Evolutionary conservation across 2,888 invertebrate genomes (phyloP), one percentile per base, ranked within the genome.

Genomic region (Caenorhabditis sp.): DNA sequence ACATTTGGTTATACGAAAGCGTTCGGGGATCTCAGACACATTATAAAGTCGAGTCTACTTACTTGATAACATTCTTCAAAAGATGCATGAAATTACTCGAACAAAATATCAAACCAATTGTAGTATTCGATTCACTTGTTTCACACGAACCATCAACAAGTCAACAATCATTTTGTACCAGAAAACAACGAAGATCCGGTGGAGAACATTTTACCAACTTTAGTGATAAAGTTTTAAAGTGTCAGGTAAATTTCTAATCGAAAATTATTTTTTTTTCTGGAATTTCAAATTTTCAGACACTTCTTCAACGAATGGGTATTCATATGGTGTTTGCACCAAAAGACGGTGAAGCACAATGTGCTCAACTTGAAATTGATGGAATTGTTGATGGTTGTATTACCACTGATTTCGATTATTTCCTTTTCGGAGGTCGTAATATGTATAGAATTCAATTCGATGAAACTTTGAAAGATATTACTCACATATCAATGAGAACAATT

Each of bases 311-410:
- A 68, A 97, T 97, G 89, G 97, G 97, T 1, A 92, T 97, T 69
- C 97, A 97, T 0, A 97, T 93, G 86, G 90, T 97, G 60, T 91
- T 94, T 4, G 95, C 96, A 5, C 96, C 97, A 1, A 94, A 93
- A 92, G 97, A 99, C 90, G 97, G 97, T 0, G 97, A 99, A 90
- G 96, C 97, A 0, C 97, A 99, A 88, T 99, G 97, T 88, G 97
- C 97, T 0, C 94, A 93, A 88, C 90, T 95, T 21, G 94, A 95
- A 88, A 90, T 90, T 62, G 90, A 91, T 1, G 91, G 92, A 58
- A 89, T 94, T 57, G 83, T 84, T 0, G 92, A 95, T 87, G 97
- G 97, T 6, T 95, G 95, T 0, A 94, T 97, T 58, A 97, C 97
- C 0, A 96, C 97, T 88, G 99, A 99, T 88, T 95, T 95, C 83